Percentiles rank a stretch among this genome's conserved stretches.
phyloP scores from a whole-genome alignment of 2,888 invertebrate species.

The Trisateles emortualis region DNA sequence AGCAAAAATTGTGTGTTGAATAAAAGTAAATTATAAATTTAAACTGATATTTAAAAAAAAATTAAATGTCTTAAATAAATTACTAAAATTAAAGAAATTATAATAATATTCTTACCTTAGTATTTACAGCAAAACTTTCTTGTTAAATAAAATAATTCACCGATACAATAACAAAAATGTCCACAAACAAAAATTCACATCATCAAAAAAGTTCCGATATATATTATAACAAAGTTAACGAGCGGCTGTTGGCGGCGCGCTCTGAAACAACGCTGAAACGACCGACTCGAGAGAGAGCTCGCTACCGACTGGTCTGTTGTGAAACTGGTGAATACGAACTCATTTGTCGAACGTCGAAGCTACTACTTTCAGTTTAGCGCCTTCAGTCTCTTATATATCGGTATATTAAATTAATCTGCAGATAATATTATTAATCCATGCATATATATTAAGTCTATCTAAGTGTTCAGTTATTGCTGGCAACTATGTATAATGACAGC shows the following conservation, averaged over 20 bases:
- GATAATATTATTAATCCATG: conserved; percentile 18
- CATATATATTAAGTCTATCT: too few relatives aligned
- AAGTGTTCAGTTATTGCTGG: too few relatives aligned
- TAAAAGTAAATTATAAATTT: too few relatives aligned
- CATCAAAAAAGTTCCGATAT: conserved; percentile 37
- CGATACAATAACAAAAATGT: conserved; percentile 26
- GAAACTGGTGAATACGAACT: neutral
- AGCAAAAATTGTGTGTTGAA: too few relatives aligned
- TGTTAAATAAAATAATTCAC: conserved; percentile 20
- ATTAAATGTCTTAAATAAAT: too few relatives aligned
- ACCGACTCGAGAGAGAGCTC: conserved; percentile 44
- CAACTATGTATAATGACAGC: too few relatives aligned
- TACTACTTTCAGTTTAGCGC: conserved; percentile 30
- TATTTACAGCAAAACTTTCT: neutral
- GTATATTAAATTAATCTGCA: conserved; percentile 22
- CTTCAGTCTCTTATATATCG: conserved; percentile 27
- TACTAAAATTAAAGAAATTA: neutral
- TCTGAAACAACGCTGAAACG: conserved; percentile 45
- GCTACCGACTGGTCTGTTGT: conserved; percentile 47
- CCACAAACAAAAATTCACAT: conserved; percentile 48
- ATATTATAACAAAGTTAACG: conserved; percentile 52
- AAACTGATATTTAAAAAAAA: too few relatives aligned
- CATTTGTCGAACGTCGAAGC: conserved; percentile 7
- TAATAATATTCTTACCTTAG: conserved; percentile 4
- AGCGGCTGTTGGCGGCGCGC: conserved; percentile 25